phyloP scores from a whole-genome alignment of 2,113 vertebrate species.

The Pelmatolapia mariae region DNA sequence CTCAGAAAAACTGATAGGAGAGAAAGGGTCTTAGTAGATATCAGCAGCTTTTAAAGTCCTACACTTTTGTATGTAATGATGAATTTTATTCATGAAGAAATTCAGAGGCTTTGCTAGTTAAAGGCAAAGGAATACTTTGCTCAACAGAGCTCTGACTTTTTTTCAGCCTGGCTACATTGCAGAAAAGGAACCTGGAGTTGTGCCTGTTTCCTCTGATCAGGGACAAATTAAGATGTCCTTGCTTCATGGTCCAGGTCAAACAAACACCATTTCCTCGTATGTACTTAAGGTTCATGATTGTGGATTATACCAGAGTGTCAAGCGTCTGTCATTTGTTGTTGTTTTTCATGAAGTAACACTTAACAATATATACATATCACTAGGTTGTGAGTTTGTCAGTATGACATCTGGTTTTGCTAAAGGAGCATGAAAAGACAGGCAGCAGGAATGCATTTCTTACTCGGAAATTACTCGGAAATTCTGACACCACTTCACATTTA shows the following conservation, averaged over 20 bases:
- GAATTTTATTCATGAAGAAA: not conserved
- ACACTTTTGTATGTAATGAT: not conserved
- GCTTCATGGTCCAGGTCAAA: not conserved
- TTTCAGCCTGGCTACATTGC: not conserved
- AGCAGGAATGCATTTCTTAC: not conserved
- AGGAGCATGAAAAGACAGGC: not conserved
- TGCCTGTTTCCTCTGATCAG: not conserved
- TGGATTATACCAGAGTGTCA: not conserved
- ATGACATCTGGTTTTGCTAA: not conserved
- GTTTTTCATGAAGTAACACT: not conserved
- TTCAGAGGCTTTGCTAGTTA: not conserved
- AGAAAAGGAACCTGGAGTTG: not conserved
- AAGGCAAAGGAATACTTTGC: not conserved
- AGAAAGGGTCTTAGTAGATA: not conserved
- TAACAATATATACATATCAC: not conserved
- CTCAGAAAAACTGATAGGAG: not conserved
- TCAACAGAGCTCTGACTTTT: not conserved
- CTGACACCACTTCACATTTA: not conserved
- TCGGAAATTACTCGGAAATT: not conserved
- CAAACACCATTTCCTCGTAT: not conserved
- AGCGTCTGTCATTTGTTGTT: not conserved
- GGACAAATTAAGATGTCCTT: not conserved
- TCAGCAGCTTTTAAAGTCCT: not conserved
- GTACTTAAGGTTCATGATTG: not conserved
- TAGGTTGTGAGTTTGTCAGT: not conserved